Percentiles rank a stretch among this genome's conserved stretches.
Evolutionary conservation across 2,888 invertebrate species (phyloP).

Genomic region (Amphipyra berbera): DNA sequence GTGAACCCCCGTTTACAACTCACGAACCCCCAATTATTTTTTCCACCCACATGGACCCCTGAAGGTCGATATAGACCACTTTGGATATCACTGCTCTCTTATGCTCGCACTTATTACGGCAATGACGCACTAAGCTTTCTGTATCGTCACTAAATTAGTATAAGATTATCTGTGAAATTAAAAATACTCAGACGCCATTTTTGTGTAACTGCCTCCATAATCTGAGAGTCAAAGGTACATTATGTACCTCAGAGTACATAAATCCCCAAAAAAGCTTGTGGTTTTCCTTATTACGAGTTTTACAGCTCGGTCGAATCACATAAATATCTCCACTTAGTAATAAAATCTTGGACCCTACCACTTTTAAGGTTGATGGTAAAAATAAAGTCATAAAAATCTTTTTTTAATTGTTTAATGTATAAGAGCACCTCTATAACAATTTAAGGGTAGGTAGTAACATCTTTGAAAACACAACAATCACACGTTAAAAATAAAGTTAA

Average conservation of each 20-base stretch:
- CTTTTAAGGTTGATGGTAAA: conserved; percentile 32
- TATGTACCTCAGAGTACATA: no score
- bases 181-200: conserved; percentile 8
- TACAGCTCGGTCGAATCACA: conserved; percentile 22
- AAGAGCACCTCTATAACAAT: conserved; percentile 47
- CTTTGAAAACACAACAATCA: conserved; percentile 30
- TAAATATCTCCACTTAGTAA: conserved; percentile 40
- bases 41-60: no score
- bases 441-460: conserved; percentile 26
- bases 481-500: conserved; percentile 19
- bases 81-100: no score
- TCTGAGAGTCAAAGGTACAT: no score
- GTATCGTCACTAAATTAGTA: background rate
- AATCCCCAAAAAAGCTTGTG: conserved; percentile 19
- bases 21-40: no score
- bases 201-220: conserved; percentile 4
- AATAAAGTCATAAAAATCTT: conserved; percentile 41
- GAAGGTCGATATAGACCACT: no score
- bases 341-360: conserved; percentile 40
- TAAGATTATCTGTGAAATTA: conserved; percentile 15
- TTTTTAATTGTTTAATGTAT: conserved; percentile 48
- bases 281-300: conserved; percentile 50
- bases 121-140: background rate
- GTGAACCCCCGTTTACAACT: no score
- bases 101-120: background rate